Percentiles rank a stretch among this genome's conserved stretches.
Conservation (phyloP, 2,797 vertebrate species). For the Sebastes aleutianus region DNA sequence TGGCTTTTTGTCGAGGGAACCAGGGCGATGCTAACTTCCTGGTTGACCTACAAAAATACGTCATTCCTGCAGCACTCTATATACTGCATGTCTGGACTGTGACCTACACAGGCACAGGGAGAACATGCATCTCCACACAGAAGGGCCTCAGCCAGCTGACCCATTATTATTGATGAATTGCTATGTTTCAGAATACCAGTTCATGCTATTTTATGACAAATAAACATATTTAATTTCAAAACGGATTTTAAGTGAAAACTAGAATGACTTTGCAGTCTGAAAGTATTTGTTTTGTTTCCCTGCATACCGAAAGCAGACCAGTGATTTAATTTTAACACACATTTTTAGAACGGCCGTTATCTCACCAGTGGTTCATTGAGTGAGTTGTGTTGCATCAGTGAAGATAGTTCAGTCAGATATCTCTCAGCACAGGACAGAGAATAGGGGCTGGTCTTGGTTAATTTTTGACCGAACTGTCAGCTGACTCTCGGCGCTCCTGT, state of each 20-base stretch:
- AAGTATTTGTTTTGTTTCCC: neutral
- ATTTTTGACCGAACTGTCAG: constrained; percentile 64
- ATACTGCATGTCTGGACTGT: neutral
- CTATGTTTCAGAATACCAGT: neutral
- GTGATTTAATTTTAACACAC: neutral
- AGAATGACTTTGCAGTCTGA: neutral
- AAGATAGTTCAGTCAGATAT: constrained; percentile 15
- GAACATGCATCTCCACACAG: neutral
- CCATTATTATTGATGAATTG: neutral
- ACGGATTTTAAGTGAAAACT: neutral
- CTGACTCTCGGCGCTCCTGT: constrained; percentile 27
- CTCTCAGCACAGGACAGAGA: constrained; percentile 14
- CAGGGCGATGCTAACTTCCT: too few species aligned
- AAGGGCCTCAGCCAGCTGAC: neutral
- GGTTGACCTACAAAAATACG: too few species aligned
- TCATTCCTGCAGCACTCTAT: neutral
- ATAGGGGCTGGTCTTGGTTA: constrained; percentile 41
- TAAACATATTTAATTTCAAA: neutral
- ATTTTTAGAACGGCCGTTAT: neutral
- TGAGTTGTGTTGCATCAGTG: constrained; percentile 48
- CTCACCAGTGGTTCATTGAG: neutral
- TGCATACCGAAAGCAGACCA: neutral
- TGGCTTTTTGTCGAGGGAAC: too few species aligned
- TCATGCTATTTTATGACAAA: too few species aligned
- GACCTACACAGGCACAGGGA: neutral